These are phyloP conservation scores for Toxotes jaculatrix DNA, from an alignment of 2,113 vertebrate genomes.

Conservation along the genomic window DNA sequence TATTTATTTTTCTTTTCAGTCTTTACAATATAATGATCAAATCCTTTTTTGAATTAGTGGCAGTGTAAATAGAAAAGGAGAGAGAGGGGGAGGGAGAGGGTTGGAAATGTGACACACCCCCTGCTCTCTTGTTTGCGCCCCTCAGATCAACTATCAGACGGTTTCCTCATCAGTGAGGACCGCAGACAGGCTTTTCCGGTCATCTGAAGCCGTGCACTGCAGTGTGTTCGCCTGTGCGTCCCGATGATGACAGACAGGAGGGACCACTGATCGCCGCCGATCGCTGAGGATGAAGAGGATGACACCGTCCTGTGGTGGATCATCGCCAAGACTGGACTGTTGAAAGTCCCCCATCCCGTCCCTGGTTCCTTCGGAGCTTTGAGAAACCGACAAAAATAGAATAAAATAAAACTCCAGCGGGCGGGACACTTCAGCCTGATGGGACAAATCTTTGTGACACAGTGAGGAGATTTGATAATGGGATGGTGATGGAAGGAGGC, in stretches of 20 bases:
- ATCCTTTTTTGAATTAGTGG: not conserved
- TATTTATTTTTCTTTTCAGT: not conserved
- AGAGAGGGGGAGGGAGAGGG: not conserved
- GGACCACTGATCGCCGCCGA: not conserved
- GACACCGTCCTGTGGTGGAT: slow-evolving; percentile 16
- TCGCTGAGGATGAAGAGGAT: slow-evolving; percentile 23
- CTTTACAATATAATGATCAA: not conserved
- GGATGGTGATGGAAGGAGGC: not conserved
- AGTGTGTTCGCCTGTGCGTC: not conserved
- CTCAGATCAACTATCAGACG: slow-evolving; percentile 56
- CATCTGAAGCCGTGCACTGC: not conserved
- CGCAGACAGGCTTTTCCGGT: slow-evolving; percentile 36
- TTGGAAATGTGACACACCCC: slow-evolving; percentile 42
- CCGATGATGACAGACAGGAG: slow-evolving; percentile 21
- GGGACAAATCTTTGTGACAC: slow-evolving; percentile 23
- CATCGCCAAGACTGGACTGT: not conserved
- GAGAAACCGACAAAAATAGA: not conserved
- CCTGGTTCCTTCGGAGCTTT: slow-evolving; percentile 1
- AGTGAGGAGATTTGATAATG: not conserved
- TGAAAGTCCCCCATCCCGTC: not conserved
- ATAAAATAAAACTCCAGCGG: slow-evolving; percentile 44
- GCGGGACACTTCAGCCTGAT: slow-evolving; percentile 9
- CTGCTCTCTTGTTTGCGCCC: slow-evolving; percentile 45
- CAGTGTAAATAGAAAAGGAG: not conserved
- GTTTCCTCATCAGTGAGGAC: slow-evolving; percentile 36